Base-by-base conservation (phyloP, 2,797 vertebrate species). In the Leptoclinus maculatus region DNA sequence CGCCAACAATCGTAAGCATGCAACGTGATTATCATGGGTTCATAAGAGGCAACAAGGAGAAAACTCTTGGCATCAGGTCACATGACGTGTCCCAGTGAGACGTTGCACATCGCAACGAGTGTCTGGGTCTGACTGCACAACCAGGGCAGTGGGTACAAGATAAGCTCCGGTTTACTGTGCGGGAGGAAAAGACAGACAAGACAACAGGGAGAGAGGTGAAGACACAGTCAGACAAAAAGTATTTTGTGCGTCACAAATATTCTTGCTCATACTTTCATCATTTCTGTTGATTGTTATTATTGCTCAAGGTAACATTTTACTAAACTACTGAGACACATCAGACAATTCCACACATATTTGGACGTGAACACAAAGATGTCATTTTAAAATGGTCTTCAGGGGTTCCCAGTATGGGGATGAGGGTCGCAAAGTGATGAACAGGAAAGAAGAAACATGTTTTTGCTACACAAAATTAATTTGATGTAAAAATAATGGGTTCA, bases 71-170 rank as follows among this genome's bases (percentile, higher is more conserved):
- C 72, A 65, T 56, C 19, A 1, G 74, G 53, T 90, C 83, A 62
- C 45, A 29, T 82, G 83, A 67, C 51, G 1, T 21, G 43, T 74
- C 67, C 67, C 83, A 65, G 57, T 54, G 76, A 84, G 86, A 88
- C 71, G 39, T 86, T 70, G 83, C 79, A 54, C 76, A 83, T 85
- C 62, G 2, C 74, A 51, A 45, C 25, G 77, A 62, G 76, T 80
- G 90, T 88, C 85, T 91, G 83, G 72, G 82, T 85, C 74, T 88
- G 71, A 84, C 64, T 82, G 69, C 36, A 74, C 77, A 65, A 77
- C 71, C 80, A 67, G 82, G 83, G 78, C 87, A 81, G 76, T 43
- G 21, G 56, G 63, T 67, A 38, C 56, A 66, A 65, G 86, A 89
- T 88, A 88, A 85, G 65, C 84, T 67, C 23, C 41, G 23, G 74